These are phyloP conservation scores for Columba guinea DNA, from an alignment of 2,797 vertebrate species.

Conservation along the genomic window DNA sequence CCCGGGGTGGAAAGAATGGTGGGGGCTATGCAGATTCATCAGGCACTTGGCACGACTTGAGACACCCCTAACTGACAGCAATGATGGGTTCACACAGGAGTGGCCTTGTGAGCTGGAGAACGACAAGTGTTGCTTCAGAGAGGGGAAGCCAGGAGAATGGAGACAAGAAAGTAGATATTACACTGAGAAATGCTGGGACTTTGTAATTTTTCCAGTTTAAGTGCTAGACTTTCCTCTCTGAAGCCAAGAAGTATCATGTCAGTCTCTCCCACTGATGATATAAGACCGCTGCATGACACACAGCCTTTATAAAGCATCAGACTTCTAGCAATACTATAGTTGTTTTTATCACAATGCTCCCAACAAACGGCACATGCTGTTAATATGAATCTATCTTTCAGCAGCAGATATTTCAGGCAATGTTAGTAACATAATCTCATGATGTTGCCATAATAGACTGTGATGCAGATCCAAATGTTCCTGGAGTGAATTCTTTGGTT, in stretches of 20 bases:
- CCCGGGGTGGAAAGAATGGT: background rate
- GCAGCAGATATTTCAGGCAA: slow-evolving; percentile 64
- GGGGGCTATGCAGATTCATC: background rate
- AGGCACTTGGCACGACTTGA: background rate
- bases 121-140: background rate
- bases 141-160: background rate
- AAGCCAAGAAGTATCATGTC: slow-evolving; percentile 31
- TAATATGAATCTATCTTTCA: slow-evolving; percentile 67
- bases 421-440: slow-evolving; percentile 47
- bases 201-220: slow-evolving; percentile 4
- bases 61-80: background rate
- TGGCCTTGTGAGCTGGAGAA: background rate
- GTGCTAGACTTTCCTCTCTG: background rate
- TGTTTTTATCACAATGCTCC: slow-evolving; percentile 63
- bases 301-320: slow-evolving; percentile 52
- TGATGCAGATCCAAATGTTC: slow-evolving; percentile 29
- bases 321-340: slow-evolving; percentile 42
- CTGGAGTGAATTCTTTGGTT: slow-evolving; percentile 28
- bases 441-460: slow-evolving; percentile 54
- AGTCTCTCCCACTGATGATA: slow-evolving; percentile 36
- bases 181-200: background rate
- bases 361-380: slow-evolving; percentile 55
- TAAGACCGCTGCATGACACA: slow-evolving; percentile 28
- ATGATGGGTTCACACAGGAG: background rate
- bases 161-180: background rate